Evolutionary conservation across 2,888 invertebrate genomes (phyloP), one percentile per base, ranked within the genome.

Genomic region (Neoitamus cyanurus): DNA sequence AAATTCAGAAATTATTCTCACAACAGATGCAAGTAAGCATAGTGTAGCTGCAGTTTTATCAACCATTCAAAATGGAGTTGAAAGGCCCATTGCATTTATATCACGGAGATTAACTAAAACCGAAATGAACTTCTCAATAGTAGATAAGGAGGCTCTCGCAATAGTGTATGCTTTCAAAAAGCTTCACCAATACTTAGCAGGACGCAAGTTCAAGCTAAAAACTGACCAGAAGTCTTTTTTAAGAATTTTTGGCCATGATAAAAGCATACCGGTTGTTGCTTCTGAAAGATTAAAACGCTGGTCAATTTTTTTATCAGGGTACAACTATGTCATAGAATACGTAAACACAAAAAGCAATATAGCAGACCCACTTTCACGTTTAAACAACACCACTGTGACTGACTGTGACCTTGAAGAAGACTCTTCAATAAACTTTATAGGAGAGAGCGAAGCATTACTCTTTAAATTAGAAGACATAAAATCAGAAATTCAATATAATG

Each of bases 21-120:
- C 85, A 2, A 87, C 87, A 82, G 87, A 88, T 73, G 88, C 88
- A 6, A 87, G 86, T 7, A 72, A 84, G 25, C 70, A 72, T 30
- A 84, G 83, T n/a, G 30, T 86, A 31, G 84, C 77, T 28, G 85
- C 84, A 11, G 69, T 86, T 7, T 83, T 86, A 13, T 69, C 83
- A 34, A 80, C 73, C 20, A 20, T 46, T 77, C 2, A 37, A 30
- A 68, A 83, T 37, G 46, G 68, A 34, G 36, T 11, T 9, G 46
- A 69, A 36, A 77, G 83, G 11, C 85, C 84, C 28, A 80, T 86
- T 13, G 83, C 84, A 31, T 85, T 83, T 15, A 48, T 85, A 30
- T 86, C 86, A n/a, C 69, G 83, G 13, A 68, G 42, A 6, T 15
- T 85, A 73, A n/a, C 6, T 13, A 36, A 73, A 31, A 34, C 36